Conservation (phyloP, 2,113 vertebrate species). For the Tupaia tana region DNA sequence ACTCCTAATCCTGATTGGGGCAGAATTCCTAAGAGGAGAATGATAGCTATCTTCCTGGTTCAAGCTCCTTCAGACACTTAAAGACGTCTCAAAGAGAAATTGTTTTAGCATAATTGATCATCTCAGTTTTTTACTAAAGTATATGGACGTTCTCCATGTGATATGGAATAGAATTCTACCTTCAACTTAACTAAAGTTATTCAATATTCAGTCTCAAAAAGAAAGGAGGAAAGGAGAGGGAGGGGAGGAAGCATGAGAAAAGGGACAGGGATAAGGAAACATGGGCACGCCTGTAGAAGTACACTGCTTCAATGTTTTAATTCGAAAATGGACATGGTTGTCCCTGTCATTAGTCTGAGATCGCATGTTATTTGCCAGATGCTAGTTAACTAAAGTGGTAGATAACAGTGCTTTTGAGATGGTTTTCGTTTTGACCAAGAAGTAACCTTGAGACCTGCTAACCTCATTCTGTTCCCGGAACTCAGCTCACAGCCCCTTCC, state of each 20-base stretch:
- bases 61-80: neutral
- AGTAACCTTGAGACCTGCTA: no score
- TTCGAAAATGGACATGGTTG: neutral
- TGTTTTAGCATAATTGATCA: neutral
- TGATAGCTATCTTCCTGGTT: neutral
- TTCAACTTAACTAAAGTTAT: slow-evolving; percentile 17
- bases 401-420: accelerated
- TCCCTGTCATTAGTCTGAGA: neutral
- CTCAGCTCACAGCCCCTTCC: neutral
- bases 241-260: accelerated
- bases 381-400: neutral
- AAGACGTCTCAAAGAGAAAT: neutral
- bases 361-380: accelerated
- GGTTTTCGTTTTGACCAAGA: neutral
- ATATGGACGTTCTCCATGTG: neutral
- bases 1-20: neutral
- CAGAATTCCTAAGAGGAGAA: neutral
- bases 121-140: neutral
- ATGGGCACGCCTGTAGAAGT: neutral
- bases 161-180: neutral
- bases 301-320: neutral
- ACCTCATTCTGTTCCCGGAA: neutral
- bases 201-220: neutral
- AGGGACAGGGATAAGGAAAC: neutral
- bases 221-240: neutral